Base-by-base conservation (phyloP, 2,888 invertebrate genomes). In the Drosophila hawaiiensis region DNA sequence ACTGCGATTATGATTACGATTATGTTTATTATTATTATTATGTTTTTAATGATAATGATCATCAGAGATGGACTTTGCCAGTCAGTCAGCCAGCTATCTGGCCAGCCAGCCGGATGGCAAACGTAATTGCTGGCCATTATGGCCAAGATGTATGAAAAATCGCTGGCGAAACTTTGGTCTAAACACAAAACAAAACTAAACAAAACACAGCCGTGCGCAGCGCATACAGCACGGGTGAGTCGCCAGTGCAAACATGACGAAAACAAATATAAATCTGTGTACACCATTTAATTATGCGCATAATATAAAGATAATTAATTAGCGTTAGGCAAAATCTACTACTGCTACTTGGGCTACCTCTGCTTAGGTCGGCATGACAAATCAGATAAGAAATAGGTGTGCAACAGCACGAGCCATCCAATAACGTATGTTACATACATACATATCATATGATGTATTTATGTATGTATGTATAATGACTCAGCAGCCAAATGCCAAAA, bases 241-340 rank as follows among this genome's bases (percentile, higher is more conserved):
- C 29, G 63, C 43, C 49, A 65, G 69, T 80, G 74, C 77, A 79
- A 80, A 70, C 66, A 77, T 79, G 63, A 74, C 29, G 72, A 74
- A 80, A 73, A 80, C 53, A 74, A 77, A 80, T 76, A 76, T 47
- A 69, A 67, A 78, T 72, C 47, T 61, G 37, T 62, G 69, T 66
- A 61, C 73, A 75, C 49, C 64, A 71, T 71, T 82, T 79, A 81
- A 81, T 79, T 82, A 81, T 82, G 82, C 82, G 70, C 82, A 81
- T 81, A 79, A 81, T 79, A 81, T 81, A 79, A 81, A 76, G 66
- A 56, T 72, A 69, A 80, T 80, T 81, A 80, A 80, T 81, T 81
- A 80, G 61, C 75, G 79, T 72, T 67, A 60, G 59, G 49, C 75
- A 68, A 47, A 47, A 64, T 52, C 53, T 60, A 31, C 43, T 16